A percentile compares a stretch with the other conserved stretches of the same genome.
Evolutionary conservation across 2,113 vertebrate species (phyloP).

Genomic region (Dunckerocampus dactyliophorus): DNA sequence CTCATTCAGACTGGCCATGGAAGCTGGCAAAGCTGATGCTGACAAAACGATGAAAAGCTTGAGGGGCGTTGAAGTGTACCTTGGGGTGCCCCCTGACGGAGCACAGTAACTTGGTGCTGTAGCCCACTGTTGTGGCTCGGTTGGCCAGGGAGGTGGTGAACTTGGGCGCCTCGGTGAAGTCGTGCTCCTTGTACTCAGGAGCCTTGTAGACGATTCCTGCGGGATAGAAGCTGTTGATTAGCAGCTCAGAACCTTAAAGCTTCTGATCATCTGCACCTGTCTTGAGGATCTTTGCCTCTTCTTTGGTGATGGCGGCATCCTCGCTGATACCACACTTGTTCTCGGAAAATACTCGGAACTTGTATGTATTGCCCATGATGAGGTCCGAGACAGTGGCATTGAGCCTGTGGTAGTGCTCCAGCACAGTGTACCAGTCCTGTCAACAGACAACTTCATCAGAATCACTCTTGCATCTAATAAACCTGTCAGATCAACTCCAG

Average conservation of each 20-base stretch:
- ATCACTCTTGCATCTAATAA: not conserved
- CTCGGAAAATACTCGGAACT: constrained; percentile 85
- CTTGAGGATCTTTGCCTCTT: constrained; percentile 80
- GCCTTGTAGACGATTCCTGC: constrained; percentile 76
- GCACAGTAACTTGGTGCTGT: constrained; percentile 90
- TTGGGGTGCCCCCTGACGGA: constrained; percentile 85
- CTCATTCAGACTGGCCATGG: not conserved
- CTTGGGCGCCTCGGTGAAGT: constrained; percentile 86
- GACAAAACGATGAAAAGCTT: constrained; percentile 6
- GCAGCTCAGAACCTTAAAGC: not conserved
- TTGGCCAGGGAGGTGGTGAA: constrained; percentile 86
- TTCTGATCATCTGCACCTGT: constrained; percentile 57
- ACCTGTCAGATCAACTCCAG: not conserved
- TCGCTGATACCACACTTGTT: constrained; percentile 84
- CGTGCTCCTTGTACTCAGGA: constrained; percentile 72
- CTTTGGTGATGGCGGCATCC: constrained; percentile 61
- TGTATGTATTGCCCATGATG: constrained; percentile 92
- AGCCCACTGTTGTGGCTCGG: constrained; percentile 84
- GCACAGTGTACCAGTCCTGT: constrained; percentile 93
- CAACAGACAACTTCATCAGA: constrained; percentile 9
- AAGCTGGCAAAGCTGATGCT: not conserved
- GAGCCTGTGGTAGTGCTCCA: constrained; percentile 86
- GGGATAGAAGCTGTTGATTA: not conserved
- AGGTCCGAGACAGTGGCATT: constrained; percentile 92
- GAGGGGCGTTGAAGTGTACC: constrained; percentile 62